Evolutionary conservation across 2,888 invertebrate genomes (phyloP), one percentile per base, ranked within the genome.

Genomic region (Nomada ferruginata): DNA sequence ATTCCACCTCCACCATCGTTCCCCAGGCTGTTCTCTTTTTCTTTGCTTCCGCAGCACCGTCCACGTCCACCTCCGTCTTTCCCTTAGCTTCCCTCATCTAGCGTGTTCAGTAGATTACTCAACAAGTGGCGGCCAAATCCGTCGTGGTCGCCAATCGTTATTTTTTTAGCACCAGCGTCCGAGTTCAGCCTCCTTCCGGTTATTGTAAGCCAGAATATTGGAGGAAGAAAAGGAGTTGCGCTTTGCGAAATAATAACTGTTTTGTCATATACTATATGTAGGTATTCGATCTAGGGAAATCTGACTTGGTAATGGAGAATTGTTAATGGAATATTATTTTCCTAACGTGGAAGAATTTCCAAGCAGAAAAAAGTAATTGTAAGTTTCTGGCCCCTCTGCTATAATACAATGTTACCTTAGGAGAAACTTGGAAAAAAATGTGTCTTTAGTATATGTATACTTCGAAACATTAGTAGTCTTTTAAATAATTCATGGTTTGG

Each of bases 61-160:
- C 50, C 29, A 23, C 53, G 61, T 47, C 52, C 57, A 29, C 53
- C 71, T 69, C 68, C 76, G 76, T 70, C 84, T 81, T 76, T 66
- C 70, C 57, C 70, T 69, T 42, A 83, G 87, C 84, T 87, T 88
- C 89, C 89, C 89, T 91, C 90, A 90, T 90, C 90, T 89, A 84
- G 85, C 84, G 86, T 90, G 90, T 91, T 92, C 93, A 93, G 92
- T 90, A 93, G 92, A 93, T 93, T 93, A 92, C 92, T 93, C 93
- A 93, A 93, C 92, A 93, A 93, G 93, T 93, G 93, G 92, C 89
- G 91, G 90, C 90, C 89, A 91, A 91, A 92, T 92, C 91, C 90
- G 89, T 82, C 89, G 88, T 90, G 87, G 89, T 88, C 87, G 88
- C 85, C 88, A 86, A 87, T 85, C 86, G 90, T 89, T 89, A 85